These are phyloP conservation scores for Brachyrhaphis roseni DNA, from an alignment of 2,797 vertebrate genomes.

Conservation along the genomic window DNA sequence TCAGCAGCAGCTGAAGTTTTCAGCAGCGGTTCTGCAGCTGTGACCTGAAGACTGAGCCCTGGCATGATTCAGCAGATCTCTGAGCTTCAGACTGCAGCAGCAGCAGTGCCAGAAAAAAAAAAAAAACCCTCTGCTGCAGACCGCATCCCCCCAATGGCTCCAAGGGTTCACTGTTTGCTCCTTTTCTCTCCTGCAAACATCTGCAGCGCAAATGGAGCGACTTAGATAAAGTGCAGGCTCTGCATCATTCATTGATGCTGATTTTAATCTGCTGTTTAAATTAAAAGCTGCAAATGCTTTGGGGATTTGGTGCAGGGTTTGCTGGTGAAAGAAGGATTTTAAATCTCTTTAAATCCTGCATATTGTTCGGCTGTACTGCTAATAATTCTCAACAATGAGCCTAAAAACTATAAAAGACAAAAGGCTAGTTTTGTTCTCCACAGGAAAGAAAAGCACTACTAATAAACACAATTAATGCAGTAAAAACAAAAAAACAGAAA, in stretches of 20 bases:
- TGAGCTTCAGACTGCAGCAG: conserved; percentile 22
- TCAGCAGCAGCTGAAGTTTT: conserved; percentile 58
- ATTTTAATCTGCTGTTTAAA: not conserved
- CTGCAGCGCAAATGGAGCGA: not conserved
- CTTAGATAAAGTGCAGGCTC: not conserved
- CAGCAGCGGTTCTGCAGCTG: conserved; percentile 41
- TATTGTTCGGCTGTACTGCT: not conserved
- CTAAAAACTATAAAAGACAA: not conserved
- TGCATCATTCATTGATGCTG: conserved; percentile 2
- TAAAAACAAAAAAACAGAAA: too few relatives aligned
- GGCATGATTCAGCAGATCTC: conserved; percentile 47
- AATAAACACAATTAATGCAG: not conserved
- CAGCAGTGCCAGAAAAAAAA: conserved; percentile 2
- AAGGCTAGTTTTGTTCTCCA: not conserved
- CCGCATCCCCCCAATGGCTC: not conserved
- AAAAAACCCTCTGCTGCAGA: conserved; percentile 9
- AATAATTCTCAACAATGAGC: not conserved
- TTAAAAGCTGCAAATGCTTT: not conserved
- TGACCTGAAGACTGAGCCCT: conserved; percentile 11
- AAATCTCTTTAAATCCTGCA: not conserved
- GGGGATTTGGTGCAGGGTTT: not conserved
- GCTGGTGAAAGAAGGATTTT: not conserved
- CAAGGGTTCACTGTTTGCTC: not conserved
- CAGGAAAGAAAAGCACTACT: not conserved
- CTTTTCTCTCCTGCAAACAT: conserved; percentile 2